Evolutionary conservation across 1,140 invertebrate species (phyloP).

Genomic region (Triops cancriformis): DNA sequence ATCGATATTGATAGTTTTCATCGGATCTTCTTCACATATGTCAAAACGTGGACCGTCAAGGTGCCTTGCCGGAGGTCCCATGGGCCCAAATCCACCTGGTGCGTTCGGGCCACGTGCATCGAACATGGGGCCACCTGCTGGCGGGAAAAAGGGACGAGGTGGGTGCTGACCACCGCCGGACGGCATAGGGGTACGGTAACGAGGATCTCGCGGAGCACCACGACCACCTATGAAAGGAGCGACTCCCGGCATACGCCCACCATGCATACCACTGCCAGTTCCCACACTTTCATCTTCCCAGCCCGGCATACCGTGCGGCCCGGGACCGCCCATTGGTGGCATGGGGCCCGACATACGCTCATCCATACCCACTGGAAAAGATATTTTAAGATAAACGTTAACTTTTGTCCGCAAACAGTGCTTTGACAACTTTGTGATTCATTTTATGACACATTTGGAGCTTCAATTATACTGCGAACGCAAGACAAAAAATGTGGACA

Average conservation of each 20-base stretch:
- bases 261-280: background rate
- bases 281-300: background rate
- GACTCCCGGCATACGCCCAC: slow-evolving; percentile 7
- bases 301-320: background rate
- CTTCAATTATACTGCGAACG: too few relatives aligned
- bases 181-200: slow-evolving; percentile 11
- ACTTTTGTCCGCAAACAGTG: too few relatives aligned
- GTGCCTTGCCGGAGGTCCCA: slow-evolving; percentile 29
- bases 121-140: slow-evolving; percentile 10
- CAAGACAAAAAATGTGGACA: too few relatives aligned
- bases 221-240: background rate
- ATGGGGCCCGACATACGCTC: background rate
- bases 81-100: background rate
- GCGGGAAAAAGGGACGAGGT: slow-evolving; percentile 7
- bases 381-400: background rate
- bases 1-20: slow-evolving; percentile 76
- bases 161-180: background rate
- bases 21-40: slow-evolving; percentile 33
- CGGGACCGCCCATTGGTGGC: background rate
- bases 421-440: background rate
- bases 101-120: background rate
- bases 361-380: background rate
- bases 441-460: background rate
- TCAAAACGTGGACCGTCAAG: slow-evolving; percentile 20
- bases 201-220: slow-evolving; percentile 3